Conservation (phyloP, 1,140 invertebrate species). For the Ptiloglossa arizonensis region DNA sequence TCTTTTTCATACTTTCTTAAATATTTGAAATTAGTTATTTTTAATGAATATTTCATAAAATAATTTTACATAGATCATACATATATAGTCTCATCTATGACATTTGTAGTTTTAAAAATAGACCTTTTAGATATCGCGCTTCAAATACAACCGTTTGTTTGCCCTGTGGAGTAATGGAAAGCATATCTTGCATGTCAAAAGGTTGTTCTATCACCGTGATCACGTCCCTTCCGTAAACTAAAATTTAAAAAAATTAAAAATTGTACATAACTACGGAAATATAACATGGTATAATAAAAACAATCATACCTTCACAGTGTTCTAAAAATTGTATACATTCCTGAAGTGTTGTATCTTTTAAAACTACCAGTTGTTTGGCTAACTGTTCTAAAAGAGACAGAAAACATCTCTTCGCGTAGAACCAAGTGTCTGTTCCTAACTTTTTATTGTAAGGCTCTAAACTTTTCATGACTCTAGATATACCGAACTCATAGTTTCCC, state of each 20-base stretch:
- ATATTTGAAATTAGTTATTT: neutral
- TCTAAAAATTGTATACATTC: constrained; percentile 97
- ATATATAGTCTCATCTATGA: constrained; percentile 54
- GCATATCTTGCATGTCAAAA: constrained; percentile 87
- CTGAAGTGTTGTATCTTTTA: constrained; percentile 93
- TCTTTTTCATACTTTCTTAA: neutral
- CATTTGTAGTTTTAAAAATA: constrained; percentile 88
- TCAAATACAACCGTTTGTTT: constrained; percentile 97
- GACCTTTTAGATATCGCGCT: constrained; percentile 91
- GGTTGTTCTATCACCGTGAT: constrained; percentile 92
- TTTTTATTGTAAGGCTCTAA: constrained; percentile 98
- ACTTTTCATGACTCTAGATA: constrained; percentile 98
- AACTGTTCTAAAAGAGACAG: constrained; percentile 96
- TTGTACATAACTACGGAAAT: neutral
- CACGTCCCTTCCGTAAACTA: constrained; percentile 93
- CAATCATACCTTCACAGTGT: constrained; percentile 88
- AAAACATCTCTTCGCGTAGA: constrained; percentile 97
- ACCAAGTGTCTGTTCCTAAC: constrained; percentile 98
- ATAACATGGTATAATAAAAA: neutral
- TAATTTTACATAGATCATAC: neutral
- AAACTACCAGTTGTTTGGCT: constrained; percentile 94
- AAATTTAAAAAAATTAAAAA: constrained; percentile 68
- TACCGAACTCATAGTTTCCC: constrained; percentile 99
- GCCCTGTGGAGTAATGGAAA: constrained; percentile 86
- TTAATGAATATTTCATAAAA: neutral